Evolutionary conservation across 2,797 vertebrate species (phyloP), one percentile per base, ranked within the genome.

Genomic region (Staurois parvus): DNA sequence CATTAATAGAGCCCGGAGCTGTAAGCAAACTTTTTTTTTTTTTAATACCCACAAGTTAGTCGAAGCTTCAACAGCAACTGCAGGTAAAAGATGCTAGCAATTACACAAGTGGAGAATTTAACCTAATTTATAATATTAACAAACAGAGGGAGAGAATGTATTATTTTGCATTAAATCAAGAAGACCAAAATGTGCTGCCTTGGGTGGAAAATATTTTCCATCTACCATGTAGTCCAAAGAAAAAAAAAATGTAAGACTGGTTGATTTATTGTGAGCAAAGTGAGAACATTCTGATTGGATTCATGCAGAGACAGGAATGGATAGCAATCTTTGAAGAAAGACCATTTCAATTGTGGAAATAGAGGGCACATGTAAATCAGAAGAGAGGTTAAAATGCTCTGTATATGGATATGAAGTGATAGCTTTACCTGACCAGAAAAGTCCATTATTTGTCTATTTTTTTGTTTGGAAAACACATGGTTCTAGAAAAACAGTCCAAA

Each of bases 291-390:
- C 89, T 91, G 91, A 93, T 92, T 90, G 90, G 92, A 90, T 91
- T 90, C 90, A 91, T 91, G 89, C 90, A 89, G 90, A 91, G 89
- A 90, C 89, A 90, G 91, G 92, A 94, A 95, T 81, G 79, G 79
- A 81, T 81, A 94, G 91, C 92, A 94, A 92, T 95, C 92, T 95
- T 91, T 89, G 91, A 88, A 90, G 91, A 94, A 94, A 95, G 92
- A 91, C 93, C 89, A 91, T 93, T 89, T 93, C 93, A 93, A 92
- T 90, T 90, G 89, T 89, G 92, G 90, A 94, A 94, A 94, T 93
- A 92, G 93, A 94, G 92, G 92, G 91, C 91, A 94, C 91, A 92
- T 91, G 91, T 91, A 93, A 93, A 94, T 93, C 92, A 17, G 85
- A 91, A 89, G 90, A 88, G 91, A 91, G 92, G 92, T 93, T 94